Conservation (phyloP, 2,113 vertebrate species). For the Oreochromis aureus region DNA sequence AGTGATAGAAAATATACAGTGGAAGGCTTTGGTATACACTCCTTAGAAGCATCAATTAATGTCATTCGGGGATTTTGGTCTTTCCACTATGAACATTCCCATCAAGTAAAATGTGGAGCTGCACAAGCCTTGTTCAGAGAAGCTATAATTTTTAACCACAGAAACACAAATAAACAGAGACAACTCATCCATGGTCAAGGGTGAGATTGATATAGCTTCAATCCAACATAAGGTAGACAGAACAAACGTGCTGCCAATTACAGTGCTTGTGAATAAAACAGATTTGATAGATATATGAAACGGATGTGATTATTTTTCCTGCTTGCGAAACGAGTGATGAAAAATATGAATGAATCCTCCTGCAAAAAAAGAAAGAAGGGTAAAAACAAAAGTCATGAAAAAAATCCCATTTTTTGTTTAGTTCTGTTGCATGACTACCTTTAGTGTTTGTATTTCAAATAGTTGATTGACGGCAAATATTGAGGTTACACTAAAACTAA, state of each 20-base stretch:
- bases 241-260: neutral
- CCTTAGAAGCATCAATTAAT: neutral
- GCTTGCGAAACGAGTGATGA: neutral
- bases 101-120: neutral
- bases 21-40: neutral
- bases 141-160: neutral
- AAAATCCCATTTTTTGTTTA: neutral
- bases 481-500: neutral
- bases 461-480: neutral
- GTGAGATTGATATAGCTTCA: neutral
- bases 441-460: neutral
- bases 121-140: neutral
- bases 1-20: neutral
- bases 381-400: neutral
- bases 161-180: neutral
- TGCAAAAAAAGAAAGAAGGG: neutral
- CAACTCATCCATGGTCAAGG: neutral
- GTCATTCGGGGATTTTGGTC: neutral
- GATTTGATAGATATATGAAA: neutral
- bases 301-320: neutral
- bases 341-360: neutral
- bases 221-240: neutral
- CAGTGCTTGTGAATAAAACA: neutral
- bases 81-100: neutral
- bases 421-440: neutral